Evolutionary conservation across 2,888 invertebrate genomes (phyloP), one percentile per base, ranked within the genome.

Genomic region (Pollenia griseotomentosa): DNA sequence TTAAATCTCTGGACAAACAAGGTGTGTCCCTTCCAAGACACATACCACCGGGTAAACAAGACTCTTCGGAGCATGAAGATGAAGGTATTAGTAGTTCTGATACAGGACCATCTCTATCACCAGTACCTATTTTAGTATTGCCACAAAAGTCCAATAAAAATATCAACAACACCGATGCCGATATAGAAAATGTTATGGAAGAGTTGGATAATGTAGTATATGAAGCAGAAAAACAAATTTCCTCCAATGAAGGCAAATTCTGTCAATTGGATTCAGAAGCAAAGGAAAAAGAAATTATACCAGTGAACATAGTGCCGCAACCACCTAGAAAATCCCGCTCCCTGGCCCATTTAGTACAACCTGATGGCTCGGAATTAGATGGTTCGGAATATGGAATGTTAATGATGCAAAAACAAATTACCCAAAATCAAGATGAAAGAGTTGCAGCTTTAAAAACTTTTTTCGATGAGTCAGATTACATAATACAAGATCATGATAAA

Each of bases 11-110:
- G 23, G 93, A 93, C 46, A 91, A 93, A 42, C 91, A 92, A 59
- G 92, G 93, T 0, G 89, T 93, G 2, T 91, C 92, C 0, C 81
- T 93, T 75, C 93, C 93, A 0, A 92, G 93, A 0, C 92, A 93
- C 82, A 93, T 93, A 53, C 92, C 93, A 7, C 93, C 93, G 7
- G 83, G 87, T 3, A 92, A 90, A 83, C 92, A 91, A 65, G 95
- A 95, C 90, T 96, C 96, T 59, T 96, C 97, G 8, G 97, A 97
- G 88, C 96, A 96, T 55, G 97, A 97, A 93, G 97, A 97, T 91
- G 97, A 97, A 94, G 97, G 97, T 8, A 97, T 97, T 89, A 97
- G 97, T 90, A 97, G 97, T 10, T 97, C 97, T 0, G 97, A 97
- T 91, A 94, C 94, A 14, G 94, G 94, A 73, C 94, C 96, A 89